Conservation (phyloP, 2,113 vertebrate genomes). For the Muntiacus reevesi region DNA sequence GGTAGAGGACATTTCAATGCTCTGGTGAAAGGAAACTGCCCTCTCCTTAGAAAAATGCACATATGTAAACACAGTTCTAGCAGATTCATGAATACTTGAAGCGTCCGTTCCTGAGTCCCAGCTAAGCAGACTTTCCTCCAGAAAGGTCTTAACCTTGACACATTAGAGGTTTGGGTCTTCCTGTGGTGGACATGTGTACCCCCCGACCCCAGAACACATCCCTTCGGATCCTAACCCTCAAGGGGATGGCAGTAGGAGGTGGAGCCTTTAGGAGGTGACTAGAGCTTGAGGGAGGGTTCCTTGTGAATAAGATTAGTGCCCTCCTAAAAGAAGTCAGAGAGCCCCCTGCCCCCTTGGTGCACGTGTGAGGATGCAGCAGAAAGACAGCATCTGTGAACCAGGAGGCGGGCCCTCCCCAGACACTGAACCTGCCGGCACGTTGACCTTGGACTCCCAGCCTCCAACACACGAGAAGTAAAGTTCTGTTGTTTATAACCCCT, state of each 20-base stretch:
- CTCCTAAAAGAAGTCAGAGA: not conserved
- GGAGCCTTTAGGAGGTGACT: not conserved
- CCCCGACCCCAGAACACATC: not conserved
- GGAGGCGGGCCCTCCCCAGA: not conserved
- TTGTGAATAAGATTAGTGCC: too few relatives aligned
- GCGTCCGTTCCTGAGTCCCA: not conserved
- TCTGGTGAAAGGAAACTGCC: not conserved
- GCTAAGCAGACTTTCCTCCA: not conserved
- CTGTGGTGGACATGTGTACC: not conserved
- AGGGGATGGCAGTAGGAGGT: not conserved
- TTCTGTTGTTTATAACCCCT: not conserved
- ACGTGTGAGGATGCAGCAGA: not conserved
- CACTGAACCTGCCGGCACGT: too few relatives aligned
- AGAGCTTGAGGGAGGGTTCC: not conserved
- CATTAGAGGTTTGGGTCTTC: not conserved
- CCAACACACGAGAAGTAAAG: not conserved
- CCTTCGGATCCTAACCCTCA: not conserved
- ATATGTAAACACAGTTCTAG: not conserved
- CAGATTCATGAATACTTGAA: not conserved
- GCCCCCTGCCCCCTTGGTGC: not conserved
- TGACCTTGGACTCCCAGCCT: not conserved
- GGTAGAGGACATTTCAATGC: not conserved
- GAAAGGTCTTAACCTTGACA: not conserved
- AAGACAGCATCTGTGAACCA: too few relatives aligned
- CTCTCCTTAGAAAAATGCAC: not conserved